phyloP scores from a whole-genome alignment of 2,113 vertebrate species.

The Notarius quadriscutis region DNA sequence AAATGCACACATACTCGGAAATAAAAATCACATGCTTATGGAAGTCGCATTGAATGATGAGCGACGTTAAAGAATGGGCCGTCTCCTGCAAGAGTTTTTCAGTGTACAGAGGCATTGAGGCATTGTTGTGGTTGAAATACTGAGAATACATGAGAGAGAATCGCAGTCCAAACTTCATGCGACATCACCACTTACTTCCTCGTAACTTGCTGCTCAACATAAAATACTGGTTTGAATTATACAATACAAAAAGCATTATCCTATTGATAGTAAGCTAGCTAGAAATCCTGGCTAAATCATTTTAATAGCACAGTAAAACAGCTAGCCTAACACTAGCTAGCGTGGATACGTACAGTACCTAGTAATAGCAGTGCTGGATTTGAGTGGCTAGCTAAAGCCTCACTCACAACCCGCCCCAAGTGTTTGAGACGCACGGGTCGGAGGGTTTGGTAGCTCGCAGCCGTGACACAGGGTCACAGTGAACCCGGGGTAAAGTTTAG shows the following conservation, averaged over 20 bases:
- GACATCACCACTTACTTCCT: not conserved
- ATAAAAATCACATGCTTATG: slow-evolving; percentile 46
- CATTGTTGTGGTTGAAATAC: not conserved
- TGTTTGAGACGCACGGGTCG: no score
- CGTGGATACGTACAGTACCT: not conserved
- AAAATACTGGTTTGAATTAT: not conserved
- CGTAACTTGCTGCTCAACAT: not conserved
- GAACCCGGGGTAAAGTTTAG: no score
- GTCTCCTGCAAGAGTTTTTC: not conserved
- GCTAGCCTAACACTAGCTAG: not conserved
- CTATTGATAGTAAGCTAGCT: not conserved
- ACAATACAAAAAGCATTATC: not conserved
- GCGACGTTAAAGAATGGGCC: not conserved
- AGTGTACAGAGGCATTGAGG: slow-evolving; percentile 14
- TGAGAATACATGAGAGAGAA: not conserved
- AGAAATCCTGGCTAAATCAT: not conserved
- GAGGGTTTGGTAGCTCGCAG: no score
- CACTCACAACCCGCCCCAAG: no score
- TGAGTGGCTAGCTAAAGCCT: not conserved
- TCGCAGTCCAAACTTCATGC: not conserved
- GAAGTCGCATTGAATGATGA: slow-evolving; percentile 21
- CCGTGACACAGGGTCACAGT: no score
- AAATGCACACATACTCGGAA: slow-evolving; percentile 44
- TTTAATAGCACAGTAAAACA: not conserved
- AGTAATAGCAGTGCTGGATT: no score